Conservation (phyloP, 2,797 vertebrate species). For the Acanthurus tractus region DNA sequence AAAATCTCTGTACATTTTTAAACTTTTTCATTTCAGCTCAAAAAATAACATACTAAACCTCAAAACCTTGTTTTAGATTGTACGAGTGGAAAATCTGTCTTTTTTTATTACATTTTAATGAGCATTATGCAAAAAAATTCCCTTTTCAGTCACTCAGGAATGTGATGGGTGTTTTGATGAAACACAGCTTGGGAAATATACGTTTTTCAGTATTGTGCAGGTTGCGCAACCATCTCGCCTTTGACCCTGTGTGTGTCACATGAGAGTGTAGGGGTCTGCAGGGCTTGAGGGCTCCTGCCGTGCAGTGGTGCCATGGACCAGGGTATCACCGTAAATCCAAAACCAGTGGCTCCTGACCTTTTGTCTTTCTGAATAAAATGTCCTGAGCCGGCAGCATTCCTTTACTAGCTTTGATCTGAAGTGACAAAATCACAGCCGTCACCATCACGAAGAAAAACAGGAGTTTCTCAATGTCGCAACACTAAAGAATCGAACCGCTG, state of each 20-base stretch:
- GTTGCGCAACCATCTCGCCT: conserved; percentile 68
- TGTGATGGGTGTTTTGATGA: conserved; percentile 28
- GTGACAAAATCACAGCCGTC: conserved; percentile 48
- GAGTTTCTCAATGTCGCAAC: background rate
- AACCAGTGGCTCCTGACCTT: conserved; percentile 68
- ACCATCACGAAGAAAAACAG: conserved; percentile 17
- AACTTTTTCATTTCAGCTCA: background rate
- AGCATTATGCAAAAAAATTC: no score
- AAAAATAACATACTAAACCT: background rate
- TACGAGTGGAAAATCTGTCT: background rate
- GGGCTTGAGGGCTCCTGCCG: conserved; percentile 51
- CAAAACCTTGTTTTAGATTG: background rate
- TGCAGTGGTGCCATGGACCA: conserved; percentile 58
- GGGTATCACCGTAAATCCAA: conserved; percentile 69
- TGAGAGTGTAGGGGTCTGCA: conserved; percentile 27
- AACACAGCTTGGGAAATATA: background rate
- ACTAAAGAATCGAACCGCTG: background rate
- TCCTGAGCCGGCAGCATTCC: conserved; percentile 66
- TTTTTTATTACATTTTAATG: background rate
- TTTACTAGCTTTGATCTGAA: conserved; percentile 54
- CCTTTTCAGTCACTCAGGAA: background rate
- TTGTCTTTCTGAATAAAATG: conserved; percentile 69
- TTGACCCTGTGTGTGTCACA: conserved; percentile 62
- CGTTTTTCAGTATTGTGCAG: conserved; percentile 12
- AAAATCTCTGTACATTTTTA: background rate